Evolutionary conservation across 2,888 invertebrate genomes (phyloP), one percentile per base, ranked within the genome.

Genomic region (Rhabditophanes sp.): DNA sequence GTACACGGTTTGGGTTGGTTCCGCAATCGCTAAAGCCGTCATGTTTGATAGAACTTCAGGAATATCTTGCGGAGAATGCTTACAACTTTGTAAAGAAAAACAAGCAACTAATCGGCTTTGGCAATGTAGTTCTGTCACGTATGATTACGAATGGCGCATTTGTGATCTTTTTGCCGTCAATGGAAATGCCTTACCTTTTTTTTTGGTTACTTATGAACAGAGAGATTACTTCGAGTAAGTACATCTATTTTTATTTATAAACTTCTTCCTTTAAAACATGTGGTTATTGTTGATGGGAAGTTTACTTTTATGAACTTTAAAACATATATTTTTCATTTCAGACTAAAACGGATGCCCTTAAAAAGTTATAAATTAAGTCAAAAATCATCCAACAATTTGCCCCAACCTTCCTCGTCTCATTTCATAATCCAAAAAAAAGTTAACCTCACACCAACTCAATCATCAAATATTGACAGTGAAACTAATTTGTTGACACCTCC

Each of bases 71-170:
- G 35, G 42, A 15, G 47, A 51, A 18, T 51, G 51, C 21, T 31
- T 45, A 12, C 31, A 40, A 9, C 36, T 35, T 24, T 50, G 50
- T 28, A 26, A 33, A 12, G 30, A 25, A 36, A 25, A 28, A n/a
- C 15, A 49, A 38, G 35, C 48, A 23, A 32, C 35, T 3, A 30
- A 35, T 6, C 33, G 25, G 9, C 40, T 37, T 15, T 51, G 53
- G 53, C 28, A 53, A 17, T 51, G 51, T 32, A 48, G 51, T n/a
- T 45, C 53, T 3, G 23, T 48, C 15, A 51, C 53, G n/a, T 51
- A 54, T 32, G 51, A 51, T 29, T 31, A 46, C 29, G 26, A 37
- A 6, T 51, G 47, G 46, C 34, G 39, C 24, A 51, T 51, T 19
- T 51, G 52, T 28, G 52, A 52, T 30, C 24, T 52, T 21, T 52